Base-by-base conservation (phyloP, 2,797 vertebrate species). In the Typhlichthys subterraneus region DNA sequence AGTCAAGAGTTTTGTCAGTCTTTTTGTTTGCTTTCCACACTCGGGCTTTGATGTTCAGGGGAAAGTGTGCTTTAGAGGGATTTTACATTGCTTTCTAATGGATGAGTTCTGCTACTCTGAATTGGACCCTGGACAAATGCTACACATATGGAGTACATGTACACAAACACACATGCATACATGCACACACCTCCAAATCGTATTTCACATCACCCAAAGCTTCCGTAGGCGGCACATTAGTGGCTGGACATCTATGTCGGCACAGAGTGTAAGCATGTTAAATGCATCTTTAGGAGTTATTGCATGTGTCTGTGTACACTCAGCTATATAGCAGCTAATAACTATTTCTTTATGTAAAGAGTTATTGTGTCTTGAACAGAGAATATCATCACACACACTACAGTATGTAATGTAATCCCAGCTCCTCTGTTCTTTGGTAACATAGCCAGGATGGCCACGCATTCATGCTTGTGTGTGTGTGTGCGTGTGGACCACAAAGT, bases 1-100 rank as follows among this genome's bases (percentile, higher is more conserved):
- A 51, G 61, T 69, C 70, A 70, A 53, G 61, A 2, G 0, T n/a
- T 45, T 13, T 11, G 53, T 42, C 38, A 17, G 14, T 45, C 55
- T 73, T 59, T 65, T 10, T 77, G 57, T 81, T 75, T 73, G 70
- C 65, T 42, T 72, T 72, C 73, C 64, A 69, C 69, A 62, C 59
- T 69, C 49, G 13, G 33, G 64, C 75, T 85, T 80, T 82, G 79
- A 85, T 85, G 77, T 81, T 73, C 23, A 65, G 63, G 47, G 65
- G 47, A 45, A 68, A 65, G 65, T 55, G 71, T 69, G 49, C 66
- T 80, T 80, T 61, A 72, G 62, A 59, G 58, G 70, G 80, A 84
- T 88, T 82, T 82, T 69, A 58, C 64, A 70, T 33, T 38, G 58
- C 69, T 74, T 49, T 53, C 72, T 80, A 79, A 75, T 76, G 73